These are phyloP conservation scores for Capitella teleta DNA, from an alignment of 1,140 invertebrate genomes.

Conservation along the genomic window DNA sequence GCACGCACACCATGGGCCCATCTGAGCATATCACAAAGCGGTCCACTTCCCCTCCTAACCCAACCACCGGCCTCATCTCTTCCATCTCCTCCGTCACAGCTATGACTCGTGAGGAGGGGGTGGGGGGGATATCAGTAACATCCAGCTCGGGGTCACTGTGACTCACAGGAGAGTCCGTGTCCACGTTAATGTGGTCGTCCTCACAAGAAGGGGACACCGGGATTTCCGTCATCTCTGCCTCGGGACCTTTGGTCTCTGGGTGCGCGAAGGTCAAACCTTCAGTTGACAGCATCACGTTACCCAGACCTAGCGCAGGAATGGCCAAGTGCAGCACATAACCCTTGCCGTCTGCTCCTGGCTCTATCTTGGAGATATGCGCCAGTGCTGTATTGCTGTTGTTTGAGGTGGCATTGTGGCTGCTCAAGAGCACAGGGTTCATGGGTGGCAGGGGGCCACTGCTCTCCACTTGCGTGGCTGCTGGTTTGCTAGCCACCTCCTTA, in stretches of 20 bases:
- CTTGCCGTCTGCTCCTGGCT: not conserved
- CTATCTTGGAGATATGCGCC: constrained; percentile 1
- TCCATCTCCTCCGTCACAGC: not conserved
- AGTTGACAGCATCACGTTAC: not conserved
- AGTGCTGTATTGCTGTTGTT: not conserved
- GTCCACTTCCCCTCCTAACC: not conserved
- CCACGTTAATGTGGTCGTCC: not conserved
- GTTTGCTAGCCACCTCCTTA: not conserved
- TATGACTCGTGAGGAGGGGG: no score
- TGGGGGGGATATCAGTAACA: not conserved
- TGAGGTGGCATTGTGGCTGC: not conserved
- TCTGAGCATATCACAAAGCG: constrained; percentile 5
- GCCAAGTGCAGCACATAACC: not conserved
- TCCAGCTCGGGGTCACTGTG: not conserved
- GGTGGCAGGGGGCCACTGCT: no score
- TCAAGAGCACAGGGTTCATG: not conserved
- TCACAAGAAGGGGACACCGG: not conserved
- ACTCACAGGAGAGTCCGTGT: not conserved
- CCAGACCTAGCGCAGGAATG: not conserved
- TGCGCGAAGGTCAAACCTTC: not conserved
- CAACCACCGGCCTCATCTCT: not conserved
- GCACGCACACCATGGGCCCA: constrained; percentile 1
- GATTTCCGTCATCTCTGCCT: not conserved
- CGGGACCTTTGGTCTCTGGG: not conserved
- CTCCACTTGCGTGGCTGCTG: not conserved